A percentile compares a stretch with the other conserved stretches of the same genome.
These are phyloP conservation scores for Champsocephalus esox DNA, from an alignment of 2,797 vertebrate genomes.

Conservation along the genomic window DNA sequence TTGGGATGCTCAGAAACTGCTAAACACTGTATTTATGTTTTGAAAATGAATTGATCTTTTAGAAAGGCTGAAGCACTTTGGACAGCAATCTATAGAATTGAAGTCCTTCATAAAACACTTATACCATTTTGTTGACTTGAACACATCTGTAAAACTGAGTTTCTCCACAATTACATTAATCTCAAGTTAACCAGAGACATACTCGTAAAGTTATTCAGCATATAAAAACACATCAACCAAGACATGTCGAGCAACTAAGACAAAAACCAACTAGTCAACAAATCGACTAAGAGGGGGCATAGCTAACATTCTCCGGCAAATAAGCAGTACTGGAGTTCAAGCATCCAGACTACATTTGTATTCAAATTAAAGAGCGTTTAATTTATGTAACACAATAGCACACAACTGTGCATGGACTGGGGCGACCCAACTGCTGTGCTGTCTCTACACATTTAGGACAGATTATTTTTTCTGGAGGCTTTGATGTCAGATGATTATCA, in stretches of 20 bases:
- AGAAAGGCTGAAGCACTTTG: conserved; percentile 31
- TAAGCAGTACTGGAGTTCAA: conserved; percentile 28
- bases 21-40: neutral
- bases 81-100: neutral
- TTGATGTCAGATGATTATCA: conserved; percentile 56
- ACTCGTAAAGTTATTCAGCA: no score
- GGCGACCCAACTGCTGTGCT: conserved; percentile 33
- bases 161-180: no score
- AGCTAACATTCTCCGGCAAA: conserved; percentile 16
- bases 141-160: no score
- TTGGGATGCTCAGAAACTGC: neutral
- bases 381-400: conserved; percentile 44
- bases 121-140: no score
- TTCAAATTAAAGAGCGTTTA: conserved; percentile 35
- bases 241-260: no score
- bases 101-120: neutral
- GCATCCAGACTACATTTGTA: conserved; percentile 37
- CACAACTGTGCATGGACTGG: conserved; percentile 43
- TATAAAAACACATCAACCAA: no score
- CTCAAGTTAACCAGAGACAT: no score
- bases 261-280: no score
- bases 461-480: conserved; percentile 54
- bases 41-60: neutral
- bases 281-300: no score
- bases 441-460: conserved; percentile 65